phyloP scores from a whole-genome alignment of 2,797 vertebrate genomes.

The Takifugu ocellatus region DNA sequence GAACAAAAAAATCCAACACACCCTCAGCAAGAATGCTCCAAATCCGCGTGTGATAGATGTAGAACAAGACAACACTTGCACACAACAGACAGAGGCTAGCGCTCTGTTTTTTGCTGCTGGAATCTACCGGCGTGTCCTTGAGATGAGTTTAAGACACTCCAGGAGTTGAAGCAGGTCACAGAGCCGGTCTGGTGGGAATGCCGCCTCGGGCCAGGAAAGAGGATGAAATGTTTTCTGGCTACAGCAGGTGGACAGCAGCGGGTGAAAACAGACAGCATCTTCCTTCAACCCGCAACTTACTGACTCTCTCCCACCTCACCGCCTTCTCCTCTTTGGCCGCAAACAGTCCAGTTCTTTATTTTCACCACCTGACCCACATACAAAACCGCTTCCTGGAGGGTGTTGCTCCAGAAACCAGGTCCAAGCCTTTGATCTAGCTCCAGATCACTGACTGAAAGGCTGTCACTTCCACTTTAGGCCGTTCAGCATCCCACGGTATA shows the following conservation, averaged over 20 bases:
- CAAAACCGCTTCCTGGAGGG: conserved; percentile 72
- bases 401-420: conserved; percentile 75
- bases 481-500: conserved; percentile 57
- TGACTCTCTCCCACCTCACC: conserved; percentile 42
- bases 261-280: conserved; percentile 32
- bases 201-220: conserved; percentile 35
- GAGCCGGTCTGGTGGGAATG: conserved; percentile 45
- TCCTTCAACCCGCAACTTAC: conserved; percentile 27
- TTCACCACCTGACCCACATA: conserved; percentile 78
- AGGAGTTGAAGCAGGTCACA: conserved; percentile 44
- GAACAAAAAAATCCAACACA: conserved; percentile 10
- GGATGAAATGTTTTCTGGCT: conserved; percentile 55
- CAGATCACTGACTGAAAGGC: conserved; percentile 70
- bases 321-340: conserved; percentile 45
- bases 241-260: conserved; percentile 63
- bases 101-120: conserved; percentile 24
- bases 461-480: conserved; percentile 69
- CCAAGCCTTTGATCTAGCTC: conserved; percentile 74
- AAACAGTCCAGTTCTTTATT: conserved; percentile 61
- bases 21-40: conserved; percentile 33
- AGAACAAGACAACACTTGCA: conserved; percentile 26
- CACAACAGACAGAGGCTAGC: conserved; percentile 32
- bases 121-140: conserved; percentile 48
- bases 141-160: conserved; percentile 33
- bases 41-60: conserved; percentile 30